phyloP scores from a whole-genome alignment of 2,113 vertebrate species.

The Lethenteron camtschaticum region DNA sequence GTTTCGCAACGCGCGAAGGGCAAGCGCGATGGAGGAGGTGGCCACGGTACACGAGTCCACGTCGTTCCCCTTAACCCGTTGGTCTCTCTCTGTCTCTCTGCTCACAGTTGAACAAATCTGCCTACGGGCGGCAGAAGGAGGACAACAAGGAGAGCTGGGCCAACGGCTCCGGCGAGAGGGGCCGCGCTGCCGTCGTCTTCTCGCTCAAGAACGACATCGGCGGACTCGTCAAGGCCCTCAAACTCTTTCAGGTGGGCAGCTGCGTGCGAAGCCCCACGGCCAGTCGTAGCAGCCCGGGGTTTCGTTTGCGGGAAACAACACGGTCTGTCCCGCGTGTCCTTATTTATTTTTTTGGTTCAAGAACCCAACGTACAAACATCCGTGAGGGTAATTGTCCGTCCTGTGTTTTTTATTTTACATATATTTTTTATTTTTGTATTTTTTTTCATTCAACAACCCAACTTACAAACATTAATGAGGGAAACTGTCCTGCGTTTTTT shows the following conservation, averaged over 20 bases:
- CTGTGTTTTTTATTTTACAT: background rate
- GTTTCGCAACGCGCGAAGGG: too few relatives aligned
- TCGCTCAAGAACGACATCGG: constrained; percentile 88
- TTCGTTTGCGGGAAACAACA: too few relatives aligned
- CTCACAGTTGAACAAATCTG: too few relatives aligned
- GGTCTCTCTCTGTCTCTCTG: too few relatives aligned
- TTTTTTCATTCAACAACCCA: background rate
- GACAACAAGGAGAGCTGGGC: constrained; percentile 23
- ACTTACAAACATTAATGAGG: background rate
- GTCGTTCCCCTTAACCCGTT: too few relatives aligned
- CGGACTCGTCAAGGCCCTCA: constrained; percentile 56
- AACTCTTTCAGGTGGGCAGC: constrained; percentile 60
- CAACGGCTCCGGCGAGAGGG: constrained; percentile 26
- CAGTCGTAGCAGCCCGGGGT: too few relatives aligned
- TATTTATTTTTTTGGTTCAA: background rate
- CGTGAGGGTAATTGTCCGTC: background rate
- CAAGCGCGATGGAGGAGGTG: too few relatives aligned
- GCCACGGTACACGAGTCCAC: too few relatives aligned
- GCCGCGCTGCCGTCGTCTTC: constrained; percentile 61
- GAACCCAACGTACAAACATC: background rate
- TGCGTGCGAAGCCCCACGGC: too few relatives aligned
- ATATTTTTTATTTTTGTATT: background rate
- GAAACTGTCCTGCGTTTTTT: background rate
- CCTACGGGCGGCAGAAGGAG: constrained; percentile 29
- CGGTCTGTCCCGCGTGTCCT: too few relatives aligned